Conservation (phyloP, 1,140 invertebrate genomes). For the Calliopsis andreniformis region DNA sequence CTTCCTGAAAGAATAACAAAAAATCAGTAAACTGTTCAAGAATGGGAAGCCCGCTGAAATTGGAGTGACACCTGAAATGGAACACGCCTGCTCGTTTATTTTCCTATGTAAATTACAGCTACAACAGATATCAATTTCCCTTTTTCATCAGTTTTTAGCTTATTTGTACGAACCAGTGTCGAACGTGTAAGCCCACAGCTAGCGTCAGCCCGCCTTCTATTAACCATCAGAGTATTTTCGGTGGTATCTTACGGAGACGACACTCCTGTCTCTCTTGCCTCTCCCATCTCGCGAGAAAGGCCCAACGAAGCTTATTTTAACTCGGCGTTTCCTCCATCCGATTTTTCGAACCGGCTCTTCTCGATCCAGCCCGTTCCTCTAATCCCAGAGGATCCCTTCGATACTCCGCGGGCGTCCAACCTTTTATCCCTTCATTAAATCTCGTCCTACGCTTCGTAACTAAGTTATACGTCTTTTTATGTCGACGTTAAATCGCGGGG, state of each 20-base stretch:
- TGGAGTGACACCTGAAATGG: not conserved
- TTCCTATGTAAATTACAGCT: constrained; percentile 28
- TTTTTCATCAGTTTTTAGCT: constrained; percentile 19
- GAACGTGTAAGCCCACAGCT: constrained; percentile 16
- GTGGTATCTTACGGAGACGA: constrained; percentile 26
- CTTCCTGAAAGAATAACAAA: too few species aligned
- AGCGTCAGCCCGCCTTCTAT: constrained; percentile 11
- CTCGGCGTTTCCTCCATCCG: constrained; percentile 29
- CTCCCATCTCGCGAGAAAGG: not conserved
- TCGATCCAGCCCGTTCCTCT: not conserved
- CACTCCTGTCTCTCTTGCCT: not conserved
- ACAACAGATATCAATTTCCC: constrained; percentile 2
- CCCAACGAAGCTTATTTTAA: constrained; percentile 40
- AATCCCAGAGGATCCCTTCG: constrained; percentile 6
- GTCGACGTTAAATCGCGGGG: not conserved
- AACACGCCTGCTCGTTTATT: constrained; percentile 13
- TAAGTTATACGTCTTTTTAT: constrained; percentile 3
- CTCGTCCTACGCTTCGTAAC: constrained; percentile 5
- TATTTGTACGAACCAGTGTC: constrained; percentile 6
- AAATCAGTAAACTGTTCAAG: too few species aligned
- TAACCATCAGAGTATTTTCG: constrained; percentile 38
- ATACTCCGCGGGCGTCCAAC: not conserved
- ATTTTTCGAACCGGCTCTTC: constrained; percentile 33
- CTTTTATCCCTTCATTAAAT: constrained; percentile 45
- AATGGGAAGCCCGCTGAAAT: not conserved